These are phyloP conservation scores for Pipistrellus nathusii DNA, from an alignment of 2,797 vertebrate species.

Conservation along the genomic window DNA sequence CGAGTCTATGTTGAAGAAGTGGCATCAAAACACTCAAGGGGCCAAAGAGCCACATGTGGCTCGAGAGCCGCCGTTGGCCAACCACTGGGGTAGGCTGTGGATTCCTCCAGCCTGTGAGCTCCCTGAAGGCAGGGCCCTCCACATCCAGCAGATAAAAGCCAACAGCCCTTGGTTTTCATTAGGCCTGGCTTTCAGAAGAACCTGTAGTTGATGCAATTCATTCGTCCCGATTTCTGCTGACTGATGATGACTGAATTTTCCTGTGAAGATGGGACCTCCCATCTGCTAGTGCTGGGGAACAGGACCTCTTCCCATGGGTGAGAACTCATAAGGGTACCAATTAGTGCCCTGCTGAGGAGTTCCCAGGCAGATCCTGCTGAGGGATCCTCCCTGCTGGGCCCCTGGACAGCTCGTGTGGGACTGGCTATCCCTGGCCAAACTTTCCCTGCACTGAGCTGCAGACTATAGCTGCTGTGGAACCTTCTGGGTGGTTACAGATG, in stretches of 20 bases:
- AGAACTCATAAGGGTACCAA: neutral
- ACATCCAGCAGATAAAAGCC: neutral
- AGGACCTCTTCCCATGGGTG: neutral
- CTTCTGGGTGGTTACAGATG: neutral
- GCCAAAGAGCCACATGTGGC: no score
- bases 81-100: neutral
- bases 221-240: neutral
- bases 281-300: neutral
- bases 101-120: neutral
- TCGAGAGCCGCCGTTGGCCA: no score
- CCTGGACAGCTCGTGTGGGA: neutral
- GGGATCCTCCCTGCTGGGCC: neutral
- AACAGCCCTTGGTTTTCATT: neutral
- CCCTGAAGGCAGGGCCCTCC: neutral
- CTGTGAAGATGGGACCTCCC: neutral
- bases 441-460: neutral
- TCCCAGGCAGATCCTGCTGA: neutral
- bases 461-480: neutral
- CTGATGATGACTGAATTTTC: neutral
- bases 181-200: conserved; percentile 4
- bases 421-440: neutral
- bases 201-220: neutral
- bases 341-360: neutral
- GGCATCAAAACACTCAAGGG: no score
- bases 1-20: no score